Percentiles rank a stretch among this genome's conserved stretches.
Evolutionary conservation across 2,113 vertebrate species (phyloP).

Genomic region (Psephotus haematonotus): DNA sequence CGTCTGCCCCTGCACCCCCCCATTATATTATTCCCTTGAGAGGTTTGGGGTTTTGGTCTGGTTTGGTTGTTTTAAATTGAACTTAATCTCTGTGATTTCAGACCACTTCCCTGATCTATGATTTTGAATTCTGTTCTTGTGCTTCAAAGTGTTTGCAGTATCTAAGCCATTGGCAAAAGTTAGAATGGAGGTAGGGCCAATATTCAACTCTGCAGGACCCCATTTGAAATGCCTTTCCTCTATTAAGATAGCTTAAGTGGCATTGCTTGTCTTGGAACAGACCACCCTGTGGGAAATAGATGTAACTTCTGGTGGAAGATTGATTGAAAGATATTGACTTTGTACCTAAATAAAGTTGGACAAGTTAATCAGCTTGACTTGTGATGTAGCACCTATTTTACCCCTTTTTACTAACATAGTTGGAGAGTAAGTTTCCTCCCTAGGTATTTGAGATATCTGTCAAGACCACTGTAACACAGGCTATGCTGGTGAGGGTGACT

Average conservation of each 20-base stretch:
- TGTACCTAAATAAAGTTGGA: background rate
- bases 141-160: background rate
- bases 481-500: rapidly evolving
- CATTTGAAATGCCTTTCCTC: background rate
- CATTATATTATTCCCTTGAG: background rate
- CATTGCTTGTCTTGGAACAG: background rate
- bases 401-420: background rate
- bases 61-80: background rate
- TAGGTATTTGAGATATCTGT: background rate
- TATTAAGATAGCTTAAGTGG: background rate
- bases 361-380: background rate
- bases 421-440: background rate
- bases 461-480: rapidly evolving
- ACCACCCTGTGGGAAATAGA: rapidly evolving
- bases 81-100: background rate
- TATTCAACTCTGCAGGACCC: background rate
- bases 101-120: background rate
- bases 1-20: background rate
- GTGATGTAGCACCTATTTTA: background rate
- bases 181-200: background rate
- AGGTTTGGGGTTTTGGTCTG: background rate
- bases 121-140: background rate
- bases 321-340: background rate
- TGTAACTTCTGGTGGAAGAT: background rate
- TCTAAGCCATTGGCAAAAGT: background rate